Conservation (phyloP, 2,888 invertebrate genomes). For the Noctua janthina region DNA sequence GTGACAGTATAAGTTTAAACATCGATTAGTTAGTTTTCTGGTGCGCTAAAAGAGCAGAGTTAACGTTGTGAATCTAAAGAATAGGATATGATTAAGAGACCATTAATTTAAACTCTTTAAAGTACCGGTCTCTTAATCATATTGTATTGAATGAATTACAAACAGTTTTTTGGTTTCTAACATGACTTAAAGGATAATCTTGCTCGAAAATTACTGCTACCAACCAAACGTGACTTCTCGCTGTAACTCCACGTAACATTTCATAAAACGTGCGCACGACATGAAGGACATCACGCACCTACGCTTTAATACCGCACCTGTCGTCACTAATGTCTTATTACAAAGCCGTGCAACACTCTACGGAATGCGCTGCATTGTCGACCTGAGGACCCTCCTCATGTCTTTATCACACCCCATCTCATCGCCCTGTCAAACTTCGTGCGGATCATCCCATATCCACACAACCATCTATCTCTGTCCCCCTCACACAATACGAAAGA, state of each 20-base stretch:
- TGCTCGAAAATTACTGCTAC: not conserved
- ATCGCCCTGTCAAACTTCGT: conserved; percentile 56
- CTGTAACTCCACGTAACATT: conserved; percentile 17
- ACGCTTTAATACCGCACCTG: conserved; percentile 19
- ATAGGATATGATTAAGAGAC: not conserved
- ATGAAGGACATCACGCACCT: conserved; percentile 27
- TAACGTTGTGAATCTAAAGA: not conserved
- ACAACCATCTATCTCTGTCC: conserved; percentile 59
- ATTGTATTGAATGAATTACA: not conserved
- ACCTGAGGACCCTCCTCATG: conserved; percentile 58
- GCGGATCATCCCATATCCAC: conserved; percentile 56
- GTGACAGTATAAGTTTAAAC: too few species aligned
- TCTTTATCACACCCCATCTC: conserved; percentile 61
- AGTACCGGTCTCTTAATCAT: too few species aligned
- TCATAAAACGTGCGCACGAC: conserved; percentile 23
- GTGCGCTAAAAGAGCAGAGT: not conserved
- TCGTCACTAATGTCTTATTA: conserved; percentile 52
- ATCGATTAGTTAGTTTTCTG: not conserved
- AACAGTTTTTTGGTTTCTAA: not conserved
- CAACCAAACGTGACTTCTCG: conserved; percentile 6
- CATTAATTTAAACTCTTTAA: not conserved
- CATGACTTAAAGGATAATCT: not conserved
- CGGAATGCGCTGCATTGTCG: conserved; percentile 61
- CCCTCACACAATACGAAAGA: conserved; percentile 54
- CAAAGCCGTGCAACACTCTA: conserved; percentile 53